Conservation (phyloP, 1,140 invertebrate genomes). For the Piezodorus guildinii region DNA sequence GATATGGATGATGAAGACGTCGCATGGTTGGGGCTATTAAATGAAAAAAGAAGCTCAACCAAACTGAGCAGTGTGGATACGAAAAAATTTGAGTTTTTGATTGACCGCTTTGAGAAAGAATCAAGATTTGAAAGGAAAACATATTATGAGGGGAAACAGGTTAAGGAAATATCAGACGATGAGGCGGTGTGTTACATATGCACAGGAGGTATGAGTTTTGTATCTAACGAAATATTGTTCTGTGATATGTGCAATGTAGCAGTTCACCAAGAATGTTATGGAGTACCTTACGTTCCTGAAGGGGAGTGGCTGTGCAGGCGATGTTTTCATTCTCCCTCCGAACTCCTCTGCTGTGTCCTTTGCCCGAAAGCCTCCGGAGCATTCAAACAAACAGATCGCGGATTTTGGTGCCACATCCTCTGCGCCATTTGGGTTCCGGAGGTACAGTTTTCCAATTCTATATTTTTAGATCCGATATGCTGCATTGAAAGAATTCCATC, state of each 20-base stretch:
- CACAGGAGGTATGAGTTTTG: constrained; percentile 90
- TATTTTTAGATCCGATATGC: constrained; percentile 94
- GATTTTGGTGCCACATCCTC: constrained; percentile 95
- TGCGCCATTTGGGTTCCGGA: constrained; percentile 99
- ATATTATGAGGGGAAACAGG: constrained; percentile 34
- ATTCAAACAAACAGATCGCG: constrained; percentile 95
- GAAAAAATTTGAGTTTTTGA: constrained; percentile 82
- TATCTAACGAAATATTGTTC: constrained; percentile 91
- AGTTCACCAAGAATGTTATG: constrained; percentile 99
- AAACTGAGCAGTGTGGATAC: constrained; percentile 56
- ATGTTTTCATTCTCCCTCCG: constrained; percentile 89
- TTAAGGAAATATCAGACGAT: constrained; percentile 74
- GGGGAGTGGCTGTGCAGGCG: constrained; percentile 94
- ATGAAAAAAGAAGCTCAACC: constrained; percentile 59
- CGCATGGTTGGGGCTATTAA: constrained; percentile 81
- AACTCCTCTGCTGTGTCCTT: constrained; percentile 89
- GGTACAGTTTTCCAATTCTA: constrained; percentile 93
- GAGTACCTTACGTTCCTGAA: constrained; percentile 97
- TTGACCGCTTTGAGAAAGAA: constrained; percentile 95
- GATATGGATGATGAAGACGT: constrained; percentile 96
- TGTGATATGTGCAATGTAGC: constrained; percentile 99
- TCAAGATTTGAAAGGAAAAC: constrained; percentile 80
- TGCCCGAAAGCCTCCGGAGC: constrained; percentile 97
- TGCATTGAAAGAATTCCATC: constrained; percentile 91
- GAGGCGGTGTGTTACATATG: constrained; percentile 97